Evolutionary conservation across 2,113 vertebrate genomes (phyloP).

Genomic region (Zingel zingel): DNA sequence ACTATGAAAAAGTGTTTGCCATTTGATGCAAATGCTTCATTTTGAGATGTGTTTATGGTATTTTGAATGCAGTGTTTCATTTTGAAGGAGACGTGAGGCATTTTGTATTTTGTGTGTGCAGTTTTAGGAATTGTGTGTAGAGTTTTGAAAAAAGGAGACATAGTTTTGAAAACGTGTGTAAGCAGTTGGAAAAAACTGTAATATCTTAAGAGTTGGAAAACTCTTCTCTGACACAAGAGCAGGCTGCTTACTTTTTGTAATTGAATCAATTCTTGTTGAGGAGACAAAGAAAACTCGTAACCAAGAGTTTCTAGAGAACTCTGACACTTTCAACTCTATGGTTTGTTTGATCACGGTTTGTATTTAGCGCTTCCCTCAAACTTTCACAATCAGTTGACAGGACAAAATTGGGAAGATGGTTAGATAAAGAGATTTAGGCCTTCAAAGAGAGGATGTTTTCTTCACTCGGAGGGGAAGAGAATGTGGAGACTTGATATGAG

Average conservation of each 20-base stretch:
- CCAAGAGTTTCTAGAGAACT: background rate
- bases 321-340: conserved; percentile 18
- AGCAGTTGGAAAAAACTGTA: no score
- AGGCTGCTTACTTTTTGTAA: background rate
- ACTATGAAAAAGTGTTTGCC: no score
- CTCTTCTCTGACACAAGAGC: no score
- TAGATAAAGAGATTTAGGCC: conserved; percentile 48
- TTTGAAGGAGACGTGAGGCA: no score
- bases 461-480: background rate
- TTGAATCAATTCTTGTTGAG: background rate
- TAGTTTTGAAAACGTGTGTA: no score
- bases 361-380: conserved; percentile 13
- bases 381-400: conserved; percentile 11
- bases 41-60: no score
- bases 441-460: conserved; percentile 25
- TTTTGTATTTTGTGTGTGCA: no score
- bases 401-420: conserved; percentile 34
- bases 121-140: no score
- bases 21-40: no score
- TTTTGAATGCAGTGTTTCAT: no score
- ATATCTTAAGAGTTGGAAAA: background rate
- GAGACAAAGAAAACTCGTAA: background rate
- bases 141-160: no score
- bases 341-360: conserved; percentile 31
- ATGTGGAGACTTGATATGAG: conserved; percentile 18